Base-by-base conservation (phyloP, 2,888 invertebrate species). In the Stenoptilia bipunctidactyla region DNA sequence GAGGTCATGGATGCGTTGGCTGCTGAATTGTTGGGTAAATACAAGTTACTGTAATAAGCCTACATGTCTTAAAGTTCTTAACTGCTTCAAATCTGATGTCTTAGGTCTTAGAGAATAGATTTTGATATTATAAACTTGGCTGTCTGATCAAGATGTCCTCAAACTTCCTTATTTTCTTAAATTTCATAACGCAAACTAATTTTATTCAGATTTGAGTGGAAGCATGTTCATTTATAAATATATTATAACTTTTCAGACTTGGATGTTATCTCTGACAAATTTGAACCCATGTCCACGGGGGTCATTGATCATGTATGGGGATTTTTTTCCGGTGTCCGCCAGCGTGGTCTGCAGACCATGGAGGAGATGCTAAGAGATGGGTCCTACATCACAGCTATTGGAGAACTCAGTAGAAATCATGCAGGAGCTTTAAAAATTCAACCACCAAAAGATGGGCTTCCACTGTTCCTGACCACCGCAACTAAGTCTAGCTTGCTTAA, bases 341-440 rank as follows among this genome's bases (percentile, higher is more conserved):
- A 92, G 58, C 88, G 92, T 45, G 96, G 96, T 0, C 76, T 94
- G 14, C 94, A 96, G 67, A 92, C 92, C 4, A 94, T 93, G 37
- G 96, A 96, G 64, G 90, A 92, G 71, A 92, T 96, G 88, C 77
- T 96, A 2, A 82, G 93, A 0, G 92, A 92, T 56, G 94, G 93
- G 12, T 90, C 92, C 37, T 87, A 90, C 47, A 86, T 96, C 35
- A 92, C 95, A 0, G 88, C 88, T 2, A 89, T 96, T 39, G 96
- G 96, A 10, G 80, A 94, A 72, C 71, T 96, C 15, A 87, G 89
- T 38, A 59, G 85, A 27, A 83, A 86, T n/a, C 87, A 89, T 39
- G 86, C 88, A 10, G 87, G 89, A 34, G 83, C 85, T 0, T 59
- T 93, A 40, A 87, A 89, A 54, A 85, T 94, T 55, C 90, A 92